phyloP scores from a whole-genome alignment of 2,888 invertebrate genomes.

The Tortrix viridana region DNA sequence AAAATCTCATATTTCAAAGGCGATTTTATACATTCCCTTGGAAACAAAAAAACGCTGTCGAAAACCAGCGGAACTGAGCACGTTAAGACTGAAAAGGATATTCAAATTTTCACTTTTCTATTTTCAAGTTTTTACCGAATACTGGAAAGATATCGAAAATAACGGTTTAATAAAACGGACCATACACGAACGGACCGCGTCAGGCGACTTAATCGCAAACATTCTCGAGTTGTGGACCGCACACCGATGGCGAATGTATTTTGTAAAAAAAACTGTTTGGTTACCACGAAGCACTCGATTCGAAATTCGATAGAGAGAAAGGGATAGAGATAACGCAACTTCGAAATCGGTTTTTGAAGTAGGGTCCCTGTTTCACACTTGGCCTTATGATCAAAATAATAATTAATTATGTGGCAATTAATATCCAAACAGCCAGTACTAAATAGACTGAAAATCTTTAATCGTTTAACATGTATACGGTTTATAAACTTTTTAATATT shows the following conservation, averaged over 20 bases:
- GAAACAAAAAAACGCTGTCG: slow-evolving; percentile 46
- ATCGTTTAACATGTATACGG: slow-evolving; percentile 29
- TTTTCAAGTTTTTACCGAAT: slow-evolving; percentile 56
- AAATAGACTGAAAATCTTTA: slow-evolving; percentile 23
- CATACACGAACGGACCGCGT: slow-evolving; percentile 5
- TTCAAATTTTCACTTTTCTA: slow-evolving; percentile 75
- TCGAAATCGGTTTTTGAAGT: too few relatives aligned
- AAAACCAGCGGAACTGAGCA: slow-evolving; percentile 60
- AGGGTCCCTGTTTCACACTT: too few relatives aligned
- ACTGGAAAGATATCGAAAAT: slow-evolving; percentile 1
- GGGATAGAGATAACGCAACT: too few relatives aligned
- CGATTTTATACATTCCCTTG: slow-evolving; percentile 32
- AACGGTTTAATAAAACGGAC: slow-evolving; percentile 2
- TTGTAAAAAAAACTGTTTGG: too few relatives aligned
- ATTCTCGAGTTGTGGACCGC: too few relatives aligned
- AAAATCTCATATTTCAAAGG: slow-evolving; percentile 39
- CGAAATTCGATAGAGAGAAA: too few relatives aligned
- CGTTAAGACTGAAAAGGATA: slow-evolving; percentile 76
- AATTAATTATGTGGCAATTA: too few relatives aligned
- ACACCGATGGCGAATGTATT: too few relatives aligned
- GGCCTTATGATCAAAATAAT: too few relatives aligned
- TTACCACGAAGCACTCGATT: too few relatives aligned
- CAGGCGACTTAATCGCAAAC: neutral
- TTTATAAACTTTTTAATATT: slow-evolving; percentile 21
- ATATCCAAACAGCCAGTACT: neutral